Evolutionary conservation across 1,140 invertebrate genomes (phyloP).

Genomic region (Dryas iulia): DNA sequence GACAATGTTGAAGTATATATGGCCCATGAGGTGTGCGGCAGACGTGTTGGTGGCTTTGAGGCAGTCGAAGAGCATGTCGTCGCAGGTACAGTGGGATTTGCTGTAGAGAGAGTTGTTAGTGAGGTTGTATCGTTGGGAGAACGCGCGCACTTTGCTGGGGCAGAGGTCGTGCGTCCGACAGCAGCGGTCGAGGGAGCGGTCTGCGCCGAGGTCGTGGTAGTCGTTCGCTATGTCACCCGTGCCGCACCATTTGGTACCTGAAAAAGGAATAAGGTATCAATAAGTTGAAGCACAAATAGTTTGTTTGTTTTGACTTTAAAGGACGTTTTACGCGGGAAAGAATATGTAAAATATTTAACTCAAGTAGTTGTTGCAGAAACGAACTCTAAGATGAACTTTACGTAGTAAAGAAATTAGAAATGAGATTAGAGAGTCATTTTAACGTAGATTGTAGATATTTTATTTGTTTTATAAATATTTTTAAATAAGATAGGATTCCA

Average conservation of each 20-base stretch:
- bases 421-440: too few species aligned
- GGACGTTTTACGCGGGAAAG: too few species aligned
- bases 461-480: too few species aligned
- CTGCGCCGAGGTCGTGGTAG: slow-evolving; percentile 90
- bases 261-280: slow-evolving; percentile 31
- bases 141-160: slow-evolving; percentile 87
- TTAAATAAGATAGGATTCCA: too few species aligned
- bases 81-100: slow-evolving; percentile 93
- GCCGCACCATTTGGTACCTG: slow-evolving; percentile 95
- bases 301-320: too few species aligned
- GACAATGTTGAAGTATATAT: slow-evolving; percentile 93
- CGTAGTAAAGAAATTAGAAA: too few species aligned
- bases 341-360: too few species aligned
- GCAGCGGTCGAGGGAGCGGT: slow-evolving; percentile 88
- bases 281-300: too few species aligned
- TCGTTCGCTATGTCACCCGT: slow-evolving; percentile 90
- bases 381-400: too few species aligned
- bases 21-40: slow-evolving; percentile 89
- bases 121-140: slow-evolving; percentile 88
- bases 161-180: slow-evolving; percentile 92
- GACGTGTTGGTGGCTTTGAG: slow-evolving; percentile 86
- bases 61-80: slow-evolving; percentile 90
- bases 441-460: too few species aligned
- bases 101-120: slow-evolving; percentile 92
- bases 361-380: too few species aligned